A percentile compares a stretch with the other conserved stretches of the same genome.
Evolutionary conservation across 2,888 invertebrate genomes (phyloP).

Genomic region (Iselma pallidipennis): DNA sequence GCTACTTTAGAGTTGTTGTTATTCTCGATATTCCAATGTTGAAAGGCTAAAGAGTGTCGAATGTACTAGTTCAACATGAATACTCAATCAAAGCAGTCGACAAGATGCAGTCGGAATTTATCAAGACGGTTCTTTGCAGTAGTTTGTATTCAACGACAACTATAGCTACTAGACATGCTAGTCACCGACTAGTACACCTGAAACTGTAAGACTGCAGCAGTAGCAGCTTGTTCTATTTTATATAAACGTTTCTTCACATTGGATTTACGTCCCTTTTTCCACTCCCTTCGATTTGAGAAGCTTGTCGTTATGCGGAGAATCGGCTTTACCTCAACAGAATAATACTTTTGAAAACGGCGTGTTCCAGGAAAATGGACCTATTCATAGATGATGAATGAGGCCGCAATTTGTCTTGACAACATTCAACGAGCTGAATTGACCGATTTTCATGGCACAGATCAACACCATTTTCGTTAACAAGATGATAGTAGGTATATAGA

Average conservation of each 20-base stretch:
- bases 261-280: neutral
- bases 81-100: conserved; percentile 26
- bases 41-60: neutral
- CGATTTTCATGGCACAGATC: neutral
- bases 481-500: neutral
- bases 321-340: neutral
- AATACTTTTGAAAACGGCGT: neutral
- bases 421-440: neutral
- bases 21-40: neutral
- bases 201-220: conserved; percentile 4
- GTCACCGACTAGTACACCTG: conserved; percentile 31
- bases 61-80: conserved; percentile 17
- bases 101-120: conserved; percentile 35
- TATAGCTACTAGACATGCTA: conserved; percentile 24
- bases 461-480: neutral
- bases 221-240: neutral
- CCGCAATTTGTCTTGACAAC: conserved; percentile 1
- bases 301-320: neutral
- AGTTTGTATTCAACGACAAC: conserved; percentile 26
- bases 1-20: neutral
- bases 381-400: neutral
- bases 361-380: neutral
- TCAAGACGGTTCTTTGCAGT: conserved; percentile 26
- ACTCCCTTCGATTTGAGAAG: too few relatives aligned
- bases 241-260: too few relatives aligned